Evolutionary conservation across 2,888 invertebrate species (phyloP).

Genomic region (Euplagia quadripunctaria): DNA sequence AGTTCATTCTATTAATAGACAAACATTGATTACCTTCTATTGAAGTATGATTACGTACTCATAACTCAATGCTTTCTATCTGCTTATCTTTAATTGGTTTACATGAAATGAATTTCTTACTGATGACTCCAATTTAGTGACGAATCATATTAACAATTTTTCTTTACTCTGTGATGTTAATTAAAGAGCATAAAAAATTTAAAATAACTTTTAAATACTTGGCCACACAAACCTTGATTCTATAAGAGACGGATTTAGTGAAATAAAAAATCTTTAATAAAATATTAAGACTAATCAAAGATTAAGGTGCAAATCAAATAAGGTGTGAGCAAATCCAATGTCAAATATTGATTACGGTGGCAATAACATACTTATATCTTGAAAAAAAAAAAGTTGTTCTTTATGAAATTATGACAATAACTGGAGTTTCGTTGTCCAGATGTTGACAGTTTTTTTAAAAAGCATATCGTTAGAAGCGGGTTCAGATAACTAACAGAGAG

Average conservation of each 20-base stretch:
- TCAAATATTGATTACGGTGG: no score
- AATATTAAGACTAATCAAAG: background rate
- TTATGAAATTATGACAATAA: background rate
- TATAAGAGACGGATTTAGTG: background rate
- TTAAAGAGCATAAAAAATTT: background rate
- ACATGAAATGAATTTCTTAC: slow-evolving; percentile 7
- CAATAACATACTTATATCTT: background rate
- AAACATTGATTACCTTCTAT: background rate
- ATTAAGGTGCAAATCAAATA: background rate
- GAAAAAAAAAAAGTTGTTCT: background rate
- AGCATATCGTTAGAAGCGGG: background rate
- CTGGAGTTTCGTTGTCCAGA: no score
- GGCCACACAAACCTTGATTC: no score
- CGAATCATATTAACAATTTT: background rate
- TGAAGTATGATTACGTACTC: background rate
- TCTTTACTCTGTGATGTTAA: background rate
- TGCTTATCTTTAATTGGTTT: slow-evolving; percentile 15
- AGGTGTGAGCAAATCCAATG: background rate
- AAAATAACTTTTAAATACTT: background rate
- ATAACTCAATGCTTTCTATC: background rate
- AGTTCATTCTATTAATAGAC: no score
- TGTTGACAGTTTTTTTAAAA: background rate
- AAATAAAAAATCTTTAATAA: background rate
- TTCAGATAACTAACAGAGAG: background rate
- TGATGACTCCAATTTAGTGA: background rate